Conservation (phyloP, 2,797 vertebrate genomes). For the Spinibarbus caldwelli region DNA sequence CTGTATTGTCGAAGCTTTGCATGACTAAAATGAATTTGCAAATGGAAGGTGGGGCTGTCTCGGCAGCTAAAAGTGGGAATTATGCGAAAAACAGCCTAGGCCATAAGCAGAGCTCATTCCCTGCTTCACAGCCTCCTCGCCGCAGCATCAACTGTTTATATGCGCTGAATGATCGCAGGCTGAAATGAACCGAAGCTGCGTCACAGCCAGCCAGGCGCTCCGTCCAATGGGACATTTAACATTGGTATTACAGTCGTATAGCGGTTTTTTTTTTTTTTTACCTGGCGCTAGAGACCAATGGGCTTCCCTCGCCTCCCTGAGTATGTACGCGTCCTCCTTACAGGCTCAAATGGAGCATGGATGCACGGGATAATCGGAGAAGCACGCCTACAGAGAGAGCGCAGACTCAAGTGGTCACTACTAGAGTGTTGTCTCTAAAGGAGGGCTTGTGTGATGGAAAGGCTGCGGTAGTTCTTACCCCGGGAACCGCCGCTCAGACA, state of each 20-base stretch:
- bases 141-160: constrained; percentile 58
- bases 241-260: constrained; percentile 6
- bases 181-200: constrained; percentile 7
- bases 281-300: constrained; percentile 70
- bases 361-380: constrained; percentile 39
- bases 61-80: not conserved
- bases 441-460: constrained; percentile 23
- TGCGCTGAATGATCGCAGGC: not conserved
- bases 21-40: not conserved
- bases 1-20: not conserved
- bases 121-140: constrained; percentile 54
- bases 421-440: constrained; percentile 37
- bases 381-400: constrained; percentile 38
- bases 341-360: constrained; percentile 37
- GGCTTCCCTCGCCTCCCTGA: constrained; percentile 65
- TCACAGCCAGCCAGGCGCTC: constrained; percentile 18
- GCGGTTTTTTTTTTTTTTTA: constrained; percentile 60
- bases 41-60: constrained; percentile 3
- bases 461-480: constrained; percentile 60
- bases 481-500: constrained; percentile 65
- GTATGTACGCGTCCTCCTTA: constrained; percentile 54
- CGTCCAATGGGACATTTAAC: constrained; percentile 6
- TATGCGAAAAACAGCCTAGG: constrained; percentile 46
- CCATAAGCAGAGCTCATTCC: constrained; percentile 62
- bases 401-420: constrained; percentile 32